Base-by-base conservation (phyloP, 2,113 vertebrate species). In the Channa argus region DNA sequence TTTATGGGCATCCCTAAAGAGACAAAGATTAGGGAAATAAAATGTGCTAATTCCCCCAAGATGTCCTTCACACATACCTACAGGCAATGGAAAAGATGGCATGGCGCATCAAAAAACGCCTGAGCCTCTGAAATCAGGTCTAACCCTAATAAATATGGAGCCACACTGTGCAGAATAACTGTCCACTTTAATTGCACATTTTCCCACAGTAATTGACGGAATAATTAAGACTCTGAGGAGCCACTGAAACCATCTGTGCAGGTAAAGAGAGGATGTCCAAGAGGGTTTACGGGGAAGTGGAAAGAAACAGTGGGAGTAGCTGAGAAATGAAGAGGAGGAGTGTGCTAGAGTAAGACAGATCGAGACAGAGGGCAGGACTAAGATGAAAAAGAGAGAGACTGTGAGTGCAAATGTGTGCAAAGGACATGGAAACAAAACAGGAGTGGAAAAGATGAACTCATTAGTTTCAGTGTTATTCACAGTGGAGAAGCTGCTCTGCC, bases 171-270 rank as follows among this genome's bases (percentile, higher is more conserved):
- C 72, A 70, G 82, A 88, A 78, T 84, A 71, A 88, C 85, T 91
- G 87, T 92, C 90, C 84, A 67, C 82, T 86, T 88, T 93, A 93
- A 93, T 92, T 91, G 91, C 87, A 87, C 86, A 87, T 92, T 89
- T 91, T 94, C 92, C 91, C 89, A 90, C 86, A 89, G 92, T 94
- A 93, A 94, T 91, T 93, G 92, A 89, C 50, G 9, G 78, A 89
- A 91, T 94, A 94, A 94, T 94, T 93, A 94, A 93, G 91, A 92
- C 92, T 92, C 93, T 52, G 88, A 93, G 93, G 93, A 94, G 88
- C 83, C 87, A 74, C 87, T 11, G 82, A 80, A 88, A 90, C 90
- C 92, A 94, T 93, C 92, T 92, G 93, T 84, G 91, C 86, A 90
- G 89, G 88, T 89, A 79, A 61, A 82, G 70, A 81, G 77, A 82